These are phyloP conservation scores for Hesperophylax magnus DNA, from an alignment of 1,140 invertebrate genomes.

Conservation along the genomic window DNA sequence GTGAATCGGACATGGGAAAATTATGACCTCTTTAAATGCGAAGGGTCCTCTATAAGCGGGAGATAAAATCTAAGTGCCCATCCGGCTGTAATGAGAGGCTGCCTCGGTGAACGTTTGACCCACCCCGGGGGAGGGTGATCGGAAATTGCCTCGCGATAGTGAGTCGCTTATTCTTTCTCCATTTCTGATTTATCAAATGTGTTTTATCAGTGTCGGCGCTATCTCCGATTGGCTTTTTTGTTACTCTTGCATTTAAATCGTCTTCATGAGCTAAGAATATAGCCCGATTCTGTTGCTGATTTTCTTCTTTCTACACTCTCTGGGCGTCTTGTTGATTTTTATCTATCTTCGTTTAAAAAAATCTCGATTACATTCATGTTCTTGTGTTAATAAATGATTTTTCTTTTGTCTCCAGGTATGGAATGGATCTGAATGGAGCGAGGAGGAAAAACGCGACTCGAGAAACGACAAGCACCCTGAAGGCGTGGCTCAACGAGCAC, in stretches of 20 bases:
- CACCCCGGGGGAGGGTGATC: slow-evolving; percentile 26
- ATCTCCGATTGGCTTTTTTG: slow-evolving; percentile 15
- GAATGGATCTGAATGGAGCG: slow-evolving; percentile 91
- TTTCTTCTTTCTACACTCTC: neutral
- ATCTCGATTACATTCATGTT: slow-evolving; percentile 40
- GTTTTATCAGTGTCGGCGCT: slow-evolving; percentile 20
- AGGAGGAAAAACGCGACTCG: slow-evolving; percentile 97
- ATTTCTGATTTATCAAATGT: slow-evolving; percentile 21
- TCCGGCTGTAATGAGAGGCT: slow-evolving; percentile 54
- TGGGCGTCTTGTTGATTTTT: no score
- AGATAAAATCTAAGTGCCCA: slow-evolving; percentile 58
- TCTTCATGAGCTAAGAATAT: neutral
- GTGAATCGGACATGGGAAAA: slow-evolving; percentile 57
- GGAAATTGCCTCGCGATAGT: slow-evolving; percentile 56
- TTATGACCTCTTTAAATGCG: slow-evolving; percentile 57
- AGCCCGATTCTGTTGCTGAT: neutral
- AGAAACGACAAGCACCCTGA: slow-evolving; percentile 96
- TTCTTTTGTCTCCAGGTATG: slow-evolving; percentile 79
- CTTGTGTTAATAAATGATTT: neutral
- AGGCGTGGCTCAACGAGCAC: slow-evolving; percentile 98
- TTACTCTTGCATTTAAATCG: slow-evolving; percentile 7
- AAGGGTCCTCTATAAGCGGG: slow-evolving; percentile 54
- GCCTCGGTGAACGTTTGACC: slow-evolving; percentile 14
- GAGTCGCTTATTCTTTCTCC: slow-evolving; percentile 8
- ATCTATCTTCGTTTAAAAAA: neutral